Conservation (phyloP, 2,888 invertebrate genomes). For the Pyrochroa serraticornis region DNA sequence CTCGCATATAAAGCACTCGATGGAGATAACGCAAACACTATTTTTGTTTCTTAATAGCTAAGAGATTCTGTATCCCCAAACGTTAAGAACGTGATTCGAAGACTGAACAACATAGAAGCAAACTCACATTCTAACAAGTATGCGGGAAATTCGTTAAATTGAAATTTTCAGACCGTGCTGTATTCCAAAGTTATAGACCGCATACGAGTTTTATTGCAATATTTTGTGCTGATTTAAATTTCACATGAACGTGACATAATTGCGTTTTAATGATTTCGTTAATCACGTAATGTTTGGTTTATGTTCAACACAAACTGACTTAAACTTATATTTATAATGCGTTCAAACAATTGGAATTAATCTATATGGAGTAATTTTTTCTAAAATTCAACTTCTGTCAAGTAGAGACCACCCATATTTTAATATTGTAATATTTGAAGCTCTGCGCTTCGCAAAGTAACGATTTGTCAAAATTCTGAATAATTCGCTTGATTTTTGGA, state of each 20-base stretch:
- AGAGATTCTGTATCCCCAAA: slow-evolving; percentile 43
- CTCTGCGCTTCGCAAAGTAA: too few relatives aligned
- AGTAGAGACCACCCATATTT: too few relatives aligned
- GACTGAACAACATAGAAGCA: slow-evolving; percentile 14
- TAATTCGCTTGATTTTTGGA: too few relatives aligned
- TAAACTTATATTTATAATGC: slow-evolving; percentile 1
- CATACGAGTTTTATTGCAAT: slow-evolving; percentile 21
- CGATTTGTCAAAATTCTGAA: too few relatives aligned
- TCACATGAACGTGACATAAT: slow-evolving; percentile 9
- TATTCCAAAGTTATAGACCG: slow-evolving; percentile 33
- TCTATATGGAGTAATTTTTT: too few relatives aligned
- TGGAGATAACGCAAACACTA: slow-evolving; percentile 49
- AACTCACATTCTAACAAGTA: slow-evolving; percentile 35
- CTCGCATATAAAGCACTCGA: slow-evolving; percentile 43
- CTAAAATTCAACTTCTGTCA: too few relatives aligned
- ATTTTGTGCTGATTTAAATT: slow-evolving; percentile 12
- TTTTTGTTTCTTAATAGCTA: slow-evolving; percentile 51
- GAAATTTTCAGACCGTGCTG: slow-evolving; percentile 34
- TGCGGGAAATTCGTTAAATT: slow-evolving; percentile 35
- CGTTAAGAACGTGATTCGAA: slow-evolving; percentile 34
- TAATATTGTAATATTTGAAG: too few relatives aligned
- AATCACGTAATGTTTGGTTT: slow-evolving; percentile 7
- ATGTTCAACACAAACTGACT: too few relatives aligned
- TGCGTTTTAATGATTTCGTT: slow-evolving; percentile 18
- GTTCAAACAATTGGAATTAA: too few relatives aligned